A percentile compares a stretch with the other conserved stretches of the same genome.
phyloP scores from a whole-genome alignment of 2,113 vertebrate genomes.

The Montifringilla adamsi region DNA sequence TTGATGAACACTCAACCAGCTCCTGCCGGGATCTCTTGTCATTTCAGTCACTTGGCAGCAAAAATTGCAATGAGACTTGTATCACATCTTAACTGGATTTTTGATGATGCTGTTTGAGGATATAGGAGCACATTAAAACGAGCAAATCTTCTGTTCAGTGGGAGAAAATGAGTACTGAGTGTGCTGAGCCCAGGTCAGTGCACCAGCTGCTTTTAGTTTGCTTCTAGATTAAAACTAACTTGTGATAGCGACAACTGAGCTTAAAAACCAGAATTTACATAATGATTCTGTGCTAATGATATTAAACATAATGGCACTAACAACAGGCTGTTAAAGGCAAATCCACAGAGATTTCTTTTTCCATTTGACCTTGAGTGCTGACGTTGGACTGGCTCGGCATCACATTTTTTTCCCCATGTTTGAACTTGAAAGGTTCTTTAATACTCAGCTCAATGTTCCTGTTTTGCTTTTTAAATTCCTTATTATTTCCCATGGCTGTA shows the following conservation, averaged over 20 bases:
- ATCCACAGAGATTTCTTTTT: neutral
- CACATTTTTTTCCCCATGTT: accelerated
- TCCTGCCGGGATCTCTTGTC: neutral
- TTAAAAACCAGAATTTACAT: neutral
- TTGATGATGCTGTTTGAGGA: neutral
- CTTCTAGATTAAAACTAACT: neutral
- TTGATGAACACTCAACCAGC: neutral
- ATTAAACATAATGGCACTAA: neutral
- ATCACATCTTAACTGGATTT: neutral
- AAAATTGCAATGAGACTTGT: neutral
- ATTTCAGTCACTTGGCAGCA: neutral
- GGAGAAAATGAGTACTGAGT: neutral
- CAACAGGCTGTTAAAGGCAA: neutral
- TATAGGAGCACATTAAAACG: accelerated
- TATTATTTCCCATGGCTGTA: constrained; percentile 38
- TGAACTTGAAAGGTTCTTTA: constrained; percentile 24
- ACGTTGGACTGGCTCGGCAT: neutral
- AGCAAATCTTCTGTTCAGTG: neutral
- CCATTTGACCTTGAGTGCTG: constrained; percentile 24
- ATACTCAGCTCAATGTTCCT: neutral
- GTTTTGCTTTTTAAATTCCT: constrained; percentile 8
- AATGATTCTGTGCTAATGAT: neutral
- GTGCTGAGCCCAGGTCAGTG: neutral
- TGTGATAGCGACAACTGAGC: neutral
- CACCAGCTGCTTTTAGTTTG: neutral